Base-by-base conservation (phyloP, 2,113 vertebrate genomes). In the Syngnathus typhle region DNA sequence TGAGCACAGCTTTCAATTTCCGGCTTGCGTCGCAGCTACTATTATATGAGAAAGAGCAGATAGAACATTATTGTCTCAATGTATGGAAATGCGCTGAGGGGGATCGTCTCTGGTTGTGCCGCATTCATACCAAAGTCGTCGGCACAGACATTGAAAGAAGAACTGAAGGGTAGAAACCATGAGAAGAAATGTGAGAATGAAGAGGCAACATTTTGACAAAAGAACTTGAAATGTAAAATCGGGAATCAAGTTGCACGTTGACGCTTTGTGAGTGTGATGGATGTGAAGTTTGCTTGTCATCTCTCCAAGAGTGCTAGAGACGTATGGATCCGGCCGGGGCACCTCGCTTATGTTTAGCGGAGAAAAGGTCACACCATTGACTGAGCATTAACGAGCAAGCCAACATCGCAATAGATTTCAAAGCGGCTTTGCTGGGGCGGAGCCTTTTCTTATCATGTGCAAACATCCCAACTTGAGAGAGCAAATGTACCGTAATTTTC, bases 61-160 rank as follows among this genome's bases (percentile, higher is more conserved):
- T 80, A 56, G 70, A 76, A 84, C 79, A 85, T 88, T 85, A 89
- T 85, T 78, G 72, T 76, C 81, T 79, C 84, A 81, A 81, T 86
- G 85, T 70, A 78, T 73, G 60, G 43, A n/a, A 54, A 54, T 56
- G 52, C 62, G 36, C 38, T 38, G 69, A 51, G 76, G 41, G 51
- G 69, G 51, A 47, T 43, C 60, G 71, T 36, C 52, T 23, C 52
- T 1, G 27, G 2, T 12, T 23, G 10, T 32, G 11, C 54, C 15
- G 10, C 7, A 21, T 52, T 52, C 51, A 39, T 19, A n/a, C n/a
- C 32, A 41, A 65, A 51, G 41, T 60, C 47, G 51, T 60, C 21
- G 43, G n/a, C 16, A 39, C 52, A 56, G 7, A 52, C 36, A 23
- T 44, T 55, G 12, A 12, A 55, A 11, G 2, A 10, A 58, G 18